Conservation (phyloP, 2,888 invertebrate genomes). For the Cantharis lateralis region DNA sequence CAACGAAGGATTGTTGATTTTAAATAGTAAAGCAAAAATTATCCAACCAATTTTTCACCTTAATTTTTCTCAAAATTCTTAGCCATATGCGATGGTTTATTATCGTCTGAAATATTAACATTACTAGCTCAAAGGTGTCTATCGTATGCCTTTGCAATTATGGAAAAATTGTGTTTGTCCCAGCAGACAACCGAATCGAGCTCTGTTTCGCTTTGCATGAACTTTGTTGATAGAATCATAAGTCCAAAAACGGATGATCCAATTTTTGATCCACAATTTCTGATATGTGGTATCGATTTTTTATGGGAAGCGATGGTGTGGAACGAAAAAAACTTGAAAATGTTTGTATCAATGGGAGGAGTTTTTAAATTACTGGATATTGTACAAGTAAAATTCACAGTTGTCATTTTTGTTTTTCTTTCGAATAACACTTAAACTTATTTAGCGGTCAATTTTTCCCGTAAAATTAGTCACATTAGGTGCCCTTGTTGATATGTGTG, state of each 20-base stretch:
- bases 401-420: not conserved
- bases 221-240: conserved; percentile 26
- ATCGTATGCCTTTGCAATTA: conserved; percentile 39
- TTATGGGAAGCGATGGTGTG: conserved; percentile 53
- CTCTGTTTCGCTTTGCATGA: conserved; percentile 12
- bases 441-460: conserved; percentile 43
- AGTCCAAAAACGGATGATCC: conserved; percentile 42
- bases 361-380: conserved; percentile 53
- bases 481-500: conserved; percentile 53
- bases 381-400: conserved; percentile 43
- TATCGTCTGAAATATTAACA: conserved; percentile 29
- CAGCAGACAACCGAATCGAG: not conserved
- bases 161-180: conserved; percentile 37
- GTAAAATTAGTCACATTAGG: conserved; percentile 54
- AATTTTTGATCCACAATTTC: conserved; percentile 47
- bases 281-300: conserved; percentile 53
- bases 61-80: not conserved
- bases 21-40: not conserved
- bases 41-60: not conserved
- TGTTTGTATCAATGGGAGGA: conserved; percentile 52
- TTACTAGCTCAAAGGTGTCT: conserved; percentile 42
- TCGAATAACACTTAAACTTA: not conserved
- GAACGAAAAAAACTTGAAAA: conserved; percentile 39
- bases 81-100: conserved; percentile 11
- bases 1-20: not conserved